phyloP scores from a whole-genome alignment of 2,113 vertebrate genomes.

The Platysternon megacephalum region DNA sequence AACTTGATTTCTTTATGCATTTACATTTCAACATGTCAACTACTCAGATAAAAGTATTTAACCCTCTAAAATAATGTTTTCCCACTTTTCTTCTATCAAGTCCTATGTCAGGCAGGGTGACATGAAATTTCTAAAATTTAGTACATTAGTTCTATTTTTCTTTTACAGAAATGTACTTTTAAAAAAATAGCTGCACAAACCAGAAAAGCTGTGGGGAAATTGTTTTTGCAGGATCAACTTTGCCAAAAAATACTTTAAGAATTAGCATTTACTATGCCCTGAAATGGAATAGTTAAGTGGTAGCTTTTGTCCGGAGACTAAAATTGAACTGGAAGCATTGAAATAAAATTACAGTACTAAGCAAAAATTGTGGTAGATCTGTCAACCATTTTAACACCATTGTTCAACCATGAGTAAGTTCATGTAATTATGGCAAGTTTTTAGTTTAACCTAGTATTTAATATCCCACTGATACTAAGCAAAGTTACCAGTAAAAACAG shows the following conservation, averaged over 20 bases:
- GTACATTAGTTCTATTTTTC: neutral
- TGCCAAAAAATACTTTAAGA: neutral
- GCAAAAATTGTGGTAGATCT: neutral
- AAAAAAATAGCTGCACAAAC: neutral
- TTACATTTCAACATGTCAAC: neutral
- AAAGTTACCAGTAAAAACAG: neutral
- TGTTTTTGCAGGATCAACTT: neutral
- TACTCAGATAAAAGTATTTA: neutral
- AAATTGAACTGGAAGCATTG: neutral
- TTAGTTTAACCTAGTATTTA: neutral
- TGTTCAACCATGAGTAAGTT: neutral
- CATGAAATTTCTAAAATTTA: neutral
- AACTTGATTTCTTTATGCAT: neutral
- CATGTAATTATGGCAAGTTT: neutral
- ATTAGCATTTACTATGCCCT: neutral
- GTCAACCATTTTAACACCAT: neutral
- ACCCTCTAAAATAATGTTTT: neutral
- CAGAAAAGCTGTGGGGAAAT: neutral
- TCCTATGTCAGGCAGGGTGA: neutral
- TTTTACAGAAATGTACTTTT: neutral
- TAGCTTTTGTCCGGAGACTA: neutral
- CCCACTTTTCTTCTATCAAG: neutral
- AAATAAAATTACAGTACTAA: neutral
- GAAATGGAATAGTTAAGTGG: neutral
- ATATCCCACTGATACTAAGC: neutral